Base-by-base conservation (phyloP, 2,888 invertebrate species). In the Acanthopleura granulata region DNA sequence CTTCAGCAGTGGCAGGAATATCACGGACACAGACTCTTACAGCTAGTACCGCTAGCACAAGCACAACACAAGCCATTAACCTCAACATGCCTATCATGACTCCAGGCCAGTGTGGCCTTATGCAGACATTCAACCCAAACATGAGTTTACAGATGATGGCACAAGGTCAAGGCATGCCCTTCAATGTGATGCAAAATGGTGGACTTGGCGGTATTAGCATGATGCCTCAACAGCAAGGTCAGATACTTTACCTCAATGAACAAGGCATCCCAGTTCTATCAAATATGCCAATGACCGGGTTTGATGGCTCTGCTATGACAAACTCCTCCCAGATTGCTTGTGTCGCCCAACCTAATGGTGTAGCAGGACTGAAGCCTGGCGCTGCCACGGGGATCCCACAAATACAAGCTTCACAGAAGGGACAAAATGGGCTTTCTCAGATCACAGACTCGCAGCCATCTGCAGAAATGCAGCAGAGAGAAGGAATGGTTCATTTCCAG, bases 211-310 rank as follows among this genome's bases (percentile, higher is more conserved):
- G 77, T 6, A 70, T 79, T 15, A 71, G 74, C 22, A 77, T 74
- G 66, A 74, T 82, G 6, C 74, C 78, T 18, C 77, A 79, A 66
- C 83, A 81, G 70, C 83, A 83, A 72, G 85, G 84, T 74, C 85
- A 87, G 73, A 80, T 85, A 0, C 82, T 86, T 78, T 81, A 85
- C 74, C 78, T 86, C 27, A 85, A 85, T 76, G 86, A 86, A 69
- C 86, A 84, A 75, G 87, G 87, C 12, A 77, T 85, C 22, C 85
- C 86, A 15, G 72, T 81, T 4, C 76, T 80, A 74, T 51, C 78
- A 22, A 66, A 62, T 15, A 57, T 77, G 29, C 62, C 72, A 16
- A 73, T 66, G 15, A 9, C 1, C 6, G 66, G 66, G 6, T 22
- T 57, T 18, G 57, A 57, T 57, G 18, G 57, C 57, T 40, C 40